A percentile compares a stretch with the other conserved stretches of the same genome.
Evolutionary conservation across 1,140 invertebrate species (phyloP).

Genomic region (Pissodes strobi): DNA sequence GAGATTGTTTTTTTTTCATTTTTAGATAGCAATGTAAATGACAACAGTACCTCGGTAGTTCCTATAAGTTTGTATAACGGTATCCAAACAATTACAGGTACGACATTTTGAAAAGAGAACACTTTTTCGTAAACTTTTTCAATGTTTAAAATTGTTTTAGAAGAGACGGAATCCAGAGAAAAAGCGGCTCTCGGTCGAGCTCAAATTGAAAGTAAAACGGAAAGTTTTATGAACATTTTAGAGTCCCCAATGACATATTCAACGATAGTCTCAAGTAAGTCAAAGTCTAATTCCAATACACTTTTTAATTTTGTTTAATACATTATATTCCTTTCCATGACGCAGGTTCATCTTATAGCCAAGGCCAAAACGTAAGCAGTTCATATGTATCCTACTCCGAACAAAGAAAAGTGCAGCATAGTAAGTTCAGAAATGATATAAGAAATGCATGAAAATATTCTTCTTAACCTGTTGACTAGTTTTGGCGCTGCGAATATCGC

Average conservation of each 20-base stretch:
- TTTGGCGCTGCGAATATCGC: no score
- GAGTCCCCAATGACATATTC: background rate
- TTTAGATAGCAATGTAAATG: no score
- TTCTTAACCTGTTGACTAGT: no score
- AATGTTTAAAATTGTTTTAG: background rate
- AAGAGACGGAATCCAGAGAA: background rate
- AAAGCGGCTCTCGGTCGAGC: background rate
- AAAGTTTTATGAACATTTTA: slow-evolving; percentile 10
- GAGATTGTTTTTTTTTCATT: no score
- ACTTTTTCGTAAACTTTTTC: background rate
- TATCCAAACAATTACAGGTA: background rate
- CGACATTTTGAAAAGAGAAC: background rate
- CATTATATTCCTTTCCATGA: background rate
- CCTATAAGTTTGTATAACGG: background rate
- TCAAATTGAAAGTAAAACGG: background rate
- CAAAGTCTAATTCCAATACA: no score
- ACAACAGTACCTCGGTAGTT: no score
- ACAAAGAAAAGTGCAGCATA: slow-evolving; percentile 1
- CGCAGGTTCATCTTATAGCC: background rate
- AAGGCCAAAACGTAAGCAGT: background rate
- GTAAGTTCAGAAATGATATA: background rate
- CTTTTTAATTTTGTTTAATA: no score
- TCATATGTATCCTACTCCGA: background rate
- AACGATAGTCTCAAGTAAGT: slow-evolving; percentile 1
- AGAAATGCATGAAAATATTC: no score